phyloP scores from a whole-genome alignment of 2,888 invertebrate genomes.

The Cosmorhoe ocellata region DNA sequence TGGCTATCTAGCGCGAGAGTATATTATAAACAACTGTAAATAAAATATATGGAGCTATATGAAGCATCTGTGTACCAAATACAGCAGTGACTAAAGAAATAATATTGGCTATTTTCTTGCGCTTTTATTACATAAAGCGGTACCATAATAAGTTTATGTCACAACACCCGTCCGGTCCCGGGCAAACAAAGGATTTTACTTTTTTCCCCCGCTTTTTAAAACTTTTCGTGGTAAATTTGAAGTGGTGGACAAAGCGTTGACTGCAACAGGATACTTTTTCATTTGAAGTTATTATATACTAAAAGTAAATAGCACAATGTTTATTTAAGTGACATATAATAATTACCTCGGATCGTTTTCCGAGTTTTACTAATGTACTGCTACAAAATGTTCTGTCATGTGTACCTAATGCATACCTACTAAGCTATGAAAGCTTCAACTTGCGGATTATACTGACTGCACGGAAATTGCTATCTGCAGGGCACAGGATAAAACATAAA shows the following conservation, averaged over 20 bases:
- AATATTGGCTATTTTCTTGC: slow-evolving; percentile 16
- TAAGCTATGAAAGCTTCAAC: too few relatives aligned
- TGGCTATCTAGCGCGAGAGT: too few relatives aligned
- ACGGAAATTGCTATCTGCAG: slow-evolving; percentile 32
- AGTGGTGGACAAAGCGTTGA: slow-evolving; percentile 30
- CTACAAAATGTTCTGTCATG: too few relatives aligned
- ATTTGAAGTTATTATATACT: neutral
- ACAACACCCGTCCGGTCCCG: slow-evolving; percentile 22
- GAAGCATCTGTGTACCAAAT: neutral
- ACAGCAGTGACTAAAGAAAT: neutral
- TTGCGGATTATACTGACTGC: slow-evolving; percentile 5
- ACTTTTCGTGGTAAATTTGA: slow-evolving; percentile 49
- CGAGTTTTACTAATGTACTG: too few relatives aligned
- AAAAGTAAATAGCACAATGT: neutral
- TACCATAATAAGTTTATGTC: slow-evolving; percentile 35
- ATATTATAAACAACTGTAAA: too few relatives aligned
- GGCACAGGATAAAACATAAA: slow-evolving; percentile 34
- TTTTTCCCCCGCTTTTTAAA: slow-evolving; percentile 33
- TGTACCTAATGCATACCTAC: too few relatives aligned
- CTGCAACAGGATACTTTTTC: neutral
- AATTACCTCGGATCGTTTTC: too few relatives aligned
- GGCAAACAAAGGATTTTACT: slow-evolving; percentile 44
- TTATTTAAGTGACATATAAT: neutral
- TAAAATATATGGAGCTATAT: neutral
- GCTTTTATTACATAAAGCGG: slow-evolving; percentile 28